These are phyloP conservation scores for Tolmerus cingulatus DNA, from an alignment of 2,888 invertebrate genomes.

Conservation along the genomic window DNA sequence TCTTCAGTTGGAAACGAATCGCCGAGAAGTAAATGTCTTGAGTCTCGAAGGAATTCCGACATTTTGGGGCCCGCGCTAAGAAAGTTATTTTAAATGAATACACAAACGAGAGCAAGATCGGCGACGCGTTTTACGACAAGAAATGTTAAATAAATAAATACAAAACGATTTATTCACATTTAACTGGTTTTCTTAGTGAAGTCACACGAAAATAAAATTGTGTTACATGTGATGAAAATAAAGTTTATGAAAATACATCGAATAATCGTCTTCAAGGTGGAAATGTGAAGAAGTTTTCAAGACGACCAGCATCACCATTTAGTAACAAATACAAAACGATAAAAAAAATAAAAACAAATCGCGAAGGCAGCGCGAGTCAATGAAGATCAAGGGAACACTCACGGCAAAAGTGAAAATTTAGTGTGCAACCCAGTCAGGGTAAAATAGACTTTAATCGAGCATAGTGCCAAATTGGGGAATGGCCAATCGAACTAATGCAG, in stretches of 20 bases:
- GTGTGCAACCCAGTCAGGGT: neutral
- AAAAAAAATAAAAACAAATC: neutral
- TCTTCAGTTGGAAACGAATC: slow-evolving; percentile 45
- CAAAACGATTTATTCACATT: neutral
- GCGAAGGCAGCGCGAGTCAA: neutral
- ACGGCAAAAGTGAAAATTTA: neutral
- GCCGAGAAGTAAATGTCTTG: slow-evolving; percentile 33
- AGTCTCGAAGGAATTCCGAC: neutral
- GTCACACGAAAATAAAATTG: neutral
- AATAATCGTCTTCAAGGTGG: neutral
- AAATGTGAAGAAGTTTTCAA: neutral
- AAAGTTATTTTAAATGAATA: neutral
- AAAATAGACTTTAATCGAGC: neutral
- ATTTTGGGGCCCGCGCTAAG: neutral
- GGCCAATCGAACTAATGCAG: neutral
- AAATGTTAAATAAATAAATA: neutral
- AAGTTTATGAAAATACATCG: neutral
- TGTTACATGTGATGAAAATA: neutral
- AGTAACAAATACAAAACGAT: too few relatives aligned
- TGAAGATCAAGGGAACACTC: neutral
- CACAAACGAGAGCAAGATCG: slow-evolving; percentile 38
- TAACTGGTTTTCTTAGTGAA: neutral
- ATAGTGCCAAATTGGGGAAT: neutral
- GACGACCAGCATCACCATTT: neutral
- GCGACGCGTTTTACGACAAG: slow-evolving; percentile 2